Base-by-base conservation (phyloP, 37 sponge, comb jelly and placozoan species). In the Theonella swinhoei region DNA sequence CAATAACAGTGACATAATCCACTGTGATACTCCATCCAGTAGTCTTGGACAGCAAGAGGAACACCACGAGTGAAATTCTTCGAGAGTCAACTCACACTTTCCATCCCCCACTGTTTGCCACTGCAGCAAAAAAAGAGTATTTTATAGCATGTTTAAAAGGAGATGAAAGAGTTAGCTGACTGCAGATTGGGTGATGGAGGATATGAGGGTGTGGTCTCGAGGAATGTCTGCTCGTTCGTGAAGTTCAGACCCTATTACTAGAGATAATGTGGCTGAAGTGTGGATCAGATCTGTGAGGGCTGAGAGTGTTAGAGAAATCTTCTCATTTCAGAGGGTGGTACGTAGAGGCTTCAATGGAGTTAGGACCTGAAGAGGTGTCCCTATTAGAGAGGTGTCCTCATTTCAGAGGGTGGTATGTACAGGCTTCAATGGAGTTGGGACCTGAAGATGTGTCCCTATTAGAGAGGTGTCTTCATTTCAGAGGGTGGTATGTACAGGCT, bases 1-100 rank as follows among this genome's bases (percentile, higher is more conserved):
- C 37, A 47, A 86, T 2, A 91, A 59, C 30, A 78, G 36, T 3
- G 84, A 60, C 17, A 30, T 32, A n/a, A 80, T 64, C 92, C 92
- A 91, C 24, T 83, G 77, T 28, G 59, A 35, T n/a, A 87, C 47
- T 7, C 92, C 92, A 11, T 80, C 75, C 65, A 91, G 79, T 47
- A 91, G 76, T 3, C 83, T 74, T 17, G 92, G 92, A 63, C 83
- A 79, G 31, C 87, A 80, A 1, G 37, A 64, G 22, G 42, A 38
- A 4, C 74, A 24, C 92, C 92, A 91, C 25, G 70, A 77, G 0
- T 7, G 19, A 62, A 91, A 91, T 61, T 83, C 70, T 5, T 39
- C 63, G 7, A 25, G 67, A 40, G 74, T 43, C n/a, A 84, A 62
- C 58, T 84, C 76, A 8, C 24, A 31, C n/a, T 68, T 75, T 26